A percentile compares a stretch with the other conserved stretches of the same genome.
phyloP scores from a whole-genome alignment of 1,140 invertebrate species.

The Hyles vespertilio region DNA sequence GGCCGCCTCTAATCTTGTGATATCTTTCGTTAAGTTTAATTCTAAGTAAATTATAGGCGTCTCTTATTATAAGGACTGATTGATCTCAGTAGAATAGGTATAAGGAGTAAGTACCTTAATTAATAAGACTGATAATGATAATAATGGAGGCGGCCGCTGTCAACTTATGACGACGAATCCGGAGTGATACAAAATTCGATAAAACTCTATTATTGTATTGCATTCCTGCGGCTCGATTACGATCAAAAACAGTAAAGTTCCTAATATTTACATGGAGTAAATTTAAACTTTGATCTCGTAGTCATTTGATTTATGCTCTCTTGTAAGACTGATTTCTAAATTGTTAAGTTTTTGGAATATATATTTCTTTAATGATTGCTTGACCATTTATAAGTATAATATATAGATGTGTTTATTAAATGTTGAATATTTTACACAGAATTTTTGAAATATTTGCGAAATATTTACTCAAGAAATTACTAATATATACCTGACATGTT shows the following conservation, averaged over 20 bases:
- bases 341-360: slow-evolving; percentile 3
- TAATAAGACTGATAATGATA: slow-evolving; percentile 39
- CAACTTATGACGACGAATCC: neutral
- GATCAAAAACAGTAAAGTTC: too few species aligned
- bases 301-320: neutral
- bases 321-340: slow-evolving; percentile 17
- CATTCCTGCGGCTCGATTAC: too few species aligned
- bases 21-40: neutral
- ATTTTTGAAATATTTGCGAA: slow-evolving; percentile 27
- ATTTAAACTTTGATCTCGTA: neutral
- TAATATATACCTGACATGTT: slow-evolving; percentile 39
- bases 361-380: too few species aligned
- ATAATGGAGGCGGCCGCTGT: neutral
- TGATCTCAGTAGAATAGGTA: slow-evolving; percentile 40
- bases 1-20: too few species aligned
- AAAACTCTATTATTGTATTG: neutral
- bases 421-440: slow-evolving; percentile 44
- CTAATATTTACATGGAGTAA: too few species aligned
- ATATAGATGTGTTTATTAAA: slow-evolving; percentile 36
- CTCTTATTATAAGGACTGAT: slow-evolving; percentile 16
- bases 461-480: slow-evolving; percentile 31
- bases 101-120: slow-evolving; percentile 24
- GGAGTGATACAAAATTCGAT: neutral
- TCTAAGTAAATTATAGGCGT: slow-evolving; percentile 18
- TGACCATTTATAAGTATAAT: slow-evolving; percentile 24